Percentiles rank a stretch among this genome's conserved stretches.
Conservation (phyloP, 64 coral and sea anemone genomes). For the Platygyra sinensis region DNA sequence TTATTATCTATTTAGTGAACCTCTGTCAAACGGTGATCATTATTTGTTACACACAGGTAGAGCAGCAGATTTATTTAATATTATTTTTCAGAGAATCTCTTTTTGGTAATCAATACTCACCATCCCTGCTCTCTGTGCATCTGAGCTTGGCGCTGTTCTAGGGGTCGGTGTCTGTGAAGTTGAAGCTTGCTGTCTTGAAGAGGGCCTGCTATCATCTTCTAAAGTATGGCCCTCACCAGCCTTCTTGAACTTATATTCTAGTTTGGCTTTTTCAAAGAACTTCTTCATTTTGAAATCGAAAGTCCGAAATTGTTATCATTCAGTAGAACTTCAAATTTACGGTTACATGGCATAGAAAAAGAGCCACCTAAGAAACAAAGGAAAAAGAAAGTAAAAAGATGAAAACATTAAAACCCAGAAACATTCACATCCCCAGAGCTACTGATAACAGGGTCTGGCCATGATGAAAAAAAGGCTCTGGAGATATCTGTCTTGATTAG, state of each 20-base stretch:
- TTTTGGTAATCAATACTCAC: constrained; percentile 5
- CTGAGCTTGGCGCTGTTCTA: constrained; percentile 56
- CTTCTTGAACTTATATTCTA: constrained; percentile 92
- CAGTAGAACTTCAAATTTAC: background rate
- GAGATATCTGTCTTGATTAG: too few species aligned
- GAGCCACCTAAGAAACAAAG: too few species aligned
- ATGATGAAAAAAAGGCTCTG: too few species aligned
- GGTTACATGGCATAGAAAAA: background rate
- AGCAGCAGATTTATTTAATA: background rate
- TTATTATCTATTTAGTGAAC: too few species aligned
- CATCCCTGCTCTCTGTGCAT: constrained; percentile 94
- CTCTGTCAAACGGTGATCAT: too few species aligned
- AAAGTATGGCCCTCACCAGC: constrained; percentile 91
- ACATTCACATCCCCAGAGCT: too few species aligned
- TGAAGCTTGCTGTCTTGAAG: constrained; percentile 11
- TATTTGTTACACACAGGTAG: background rate
- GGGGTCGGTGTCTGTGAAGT: constrained; percentile 37
- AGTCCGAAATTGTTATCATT: background rate
- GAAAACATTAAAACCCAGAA: too few species aligned
- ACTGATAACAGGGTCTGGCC: too few species aligned
- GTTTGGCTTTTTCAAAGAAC: constrained; percentile 84
- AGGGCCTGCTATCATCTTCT: background rate
- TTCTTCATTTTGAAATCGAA: constrained; percentile 77
- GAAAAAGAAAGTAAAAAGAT: too few species aligned
- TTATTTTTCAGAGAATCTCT: background rate